phyloP scores from a whole-genome alignment of 2,113 vertebrate genomes.

The Echinops telfairi region DNA sequence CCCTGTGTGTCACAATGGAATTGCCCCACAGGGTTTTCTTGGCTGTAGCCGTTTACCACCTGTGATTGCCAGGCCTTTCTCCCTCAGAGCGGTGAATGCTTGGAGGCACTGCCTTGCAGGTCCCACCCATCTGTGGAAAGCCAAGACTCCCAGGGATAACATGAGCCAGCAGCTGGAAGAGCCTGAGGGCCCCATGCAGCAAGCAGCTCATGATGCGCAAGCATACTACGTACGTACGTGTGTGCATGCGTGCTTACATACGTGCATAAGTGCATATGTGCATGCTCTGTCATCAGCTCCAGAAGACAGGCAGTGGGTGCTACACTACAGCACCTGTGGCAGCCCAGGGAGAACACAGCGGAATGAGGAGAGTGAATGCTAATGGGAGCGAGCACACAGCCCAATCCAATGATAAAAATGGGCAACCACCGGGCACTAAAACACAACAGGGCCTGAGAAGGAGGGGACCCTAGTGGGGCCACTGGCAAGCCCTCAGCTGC shows the following conservation, averaged over 20 bases:
- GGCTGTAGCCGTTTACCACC: too few species aligned
- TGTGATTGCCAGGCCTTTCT: too few species aligned
- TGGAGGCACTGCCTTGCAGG: too few species aligned
- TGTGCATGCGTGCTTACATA: too few species aligned
- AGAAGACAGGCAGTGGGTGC: background rate
- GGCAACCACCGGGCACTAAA: background rate
- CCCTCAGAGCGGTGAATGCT: too few species aligned
- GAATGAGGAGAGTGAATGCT: slow-evolving; percentile 32
- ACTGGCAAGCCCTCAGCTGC: background rate
- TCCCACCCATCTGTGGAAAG: background rate
- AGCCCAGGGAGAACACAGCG: background rate
- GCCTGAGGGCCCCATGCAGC: too few species aligned
- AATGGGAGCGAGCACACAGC: background rate
- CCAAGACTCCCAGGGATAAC: background rate
- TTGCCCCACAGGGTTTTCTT: too few species aligned
- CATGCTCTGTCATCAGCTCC: background rate
- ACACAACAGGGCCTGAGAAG: background rate
- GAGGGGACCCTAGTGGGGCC: background rate
- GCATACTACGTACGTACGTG: too few species aligned
- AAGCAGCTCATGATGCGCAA: too few species aligned
- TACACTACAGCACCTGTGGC: background rate
- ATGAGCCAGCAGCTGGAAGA: background rate
- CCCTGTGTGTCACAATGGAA: too few species aligned
- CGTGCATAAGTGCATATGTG: background rate
- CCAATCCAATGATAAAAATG: background rate